Evolutionary conservation across 2,888 invertebrate species (phyloP), one percentile per base, ranked within the genome.

Genomic region (Conchocele bisecta): DNA sequence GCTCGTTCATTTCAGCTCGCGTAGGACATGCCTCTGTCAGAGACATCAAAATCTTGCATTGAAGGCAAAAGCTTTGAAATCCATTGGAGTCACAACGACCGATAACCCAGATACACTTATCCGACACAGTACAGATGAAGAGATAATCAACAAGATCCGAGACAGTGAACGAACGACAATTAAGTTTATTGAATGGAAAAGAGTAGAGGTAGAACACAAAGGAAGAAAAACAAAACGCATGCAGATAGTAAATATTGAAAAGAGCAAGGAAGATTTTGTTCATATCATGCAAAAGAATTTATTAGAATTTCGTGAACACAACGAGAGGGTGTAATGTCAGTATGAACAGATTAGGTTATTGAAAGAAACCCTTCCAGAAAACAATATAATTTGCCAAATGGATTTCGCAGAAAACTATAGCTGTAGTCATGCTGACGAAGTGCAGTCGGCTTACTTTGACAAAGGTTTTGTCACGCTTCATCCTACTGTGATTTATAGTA

Each of bases 331-430:
- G 20, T 59, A 51, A 22, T 5, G 13, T n/a, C 66, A 66, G 33
- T 66, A 66, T 66, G 44, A 59, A 33, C 26, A 65, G 26, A 39
- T 65, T 13, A 29, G 37, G 33, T 13, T 17, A 22, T 41, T 65
- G 17, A 61, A 56, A 51, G 42, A 60, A 15, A 24, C 26, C 26
- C 15, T 66, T 7, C 66, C 72, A 2, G 1, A 4, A n/a, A 46
- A 57, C 13, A 57, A 72, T n/a, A 66, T 37, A 3, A 51, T 71
- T 1, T 26, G 33, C 0, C 71, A 66, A 22, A 71, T 66, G 66
- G 65, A 66, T 39, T 66, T 72, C 29, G 66, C 66, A 7, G 72
- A 72, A 37, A 72, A 72, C 28, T 66, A 72, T 72, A 9, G 20
- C 7, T 72, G 72, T 24, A 5, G 26, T 2, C 46, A 46, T 44